Evolutionary conservation across 2,113 vertebrate species (phyloP), one percentile per base, ranked within the genome.

Genomic region (Myotis yumanensis): DNA sequence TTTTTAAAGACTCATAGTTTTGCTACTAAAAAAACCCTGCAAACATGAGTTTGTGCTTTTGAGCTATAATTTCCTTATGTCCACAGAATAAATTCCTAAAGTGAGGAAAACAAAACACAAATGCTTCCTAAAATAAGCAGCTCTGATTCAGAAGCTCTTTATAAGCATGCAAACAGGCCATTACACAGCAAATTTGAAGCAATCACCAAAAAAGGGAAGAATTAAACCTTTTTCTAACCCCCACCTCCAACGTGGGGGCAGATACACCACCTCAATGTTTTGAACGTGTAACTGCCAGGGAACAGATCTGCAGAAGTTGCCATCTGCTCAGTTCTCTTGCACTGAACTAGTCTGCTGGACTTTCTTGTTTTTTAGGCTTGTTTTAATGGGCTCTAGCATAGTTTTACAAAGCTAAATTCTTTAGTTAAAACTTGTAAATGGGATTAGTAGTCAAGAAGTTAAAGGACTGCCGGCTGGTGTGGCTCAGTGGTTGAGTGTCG

Each of bases 31-130:
- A 87, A 46, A 76, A 73, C 30, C 30, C 10, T 69, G 6, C 17
- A 37, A 84, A 86, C 8, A 40, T 4, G 17, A 9, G 43, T 52
- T 85, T 81, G 48, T 81, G 32, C 15, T 80, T 89, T 57, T 89
- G 59, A 95, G 57, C 62, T 89, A 51, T 62, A 75, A 89, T 94
- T 93, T 88, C 40, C n/a, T 84, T 52, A 85, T 91, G 76, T 89
- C 51, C 59, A 81, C 40, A 64, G 76, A 89, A 72, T 57, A 77
- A 72, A 76, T 71, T 85, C n/a, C 40, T 91, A 1, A 89, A 68
- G 48, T 92, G n/a, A 80, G 46, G 12, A 12, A 43, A 52, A 91
- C 37, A 93, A 79, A 48, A 68, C 3, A 69, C 4, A 82, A 82
- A 94, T 57, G 46, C 68, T 94, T 86, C 52, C 51, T 43, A 72